phyloP scores from a whole-genome alignment of 2,797 vertebrate species.

The Epinephelus awoara region DNA sequence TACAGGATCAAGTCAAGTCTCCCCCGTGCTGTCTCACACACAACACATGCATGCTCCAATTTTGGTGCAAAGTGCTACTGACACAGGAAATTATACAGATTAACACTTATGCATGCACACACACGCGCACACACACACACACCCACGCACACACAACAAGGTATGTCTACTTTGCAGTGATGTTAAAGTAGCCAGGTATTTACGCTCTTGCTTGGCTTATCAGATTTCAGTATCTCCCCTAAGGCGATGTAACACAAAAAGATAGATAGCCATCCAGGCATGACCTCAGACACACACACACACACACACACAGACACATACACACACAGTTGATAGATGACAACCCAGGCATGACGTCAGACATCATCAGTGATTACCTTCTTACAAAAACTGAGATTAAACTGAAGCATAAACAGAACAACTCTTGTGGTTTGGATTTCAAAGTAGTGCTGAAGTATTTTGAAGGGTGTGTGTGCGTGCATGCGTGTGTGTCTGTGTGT shows the following conservation, averaged over 20 bases:
- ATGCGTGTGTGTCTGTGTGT: background rate
- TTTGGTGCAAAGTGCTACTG: constrained; percentile 38
- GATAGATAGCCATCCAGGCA: constrained; percentile 84
- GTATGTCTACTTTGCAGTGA: constrained; percentile 71
- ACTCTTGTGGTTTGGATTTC: constrained; percentile 17
- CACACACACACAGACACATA: constrained; percentile 40
- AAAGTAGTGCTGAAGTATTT: background rate
- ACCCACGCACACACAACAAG: constrained; percentile 44
- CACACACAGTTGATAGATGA: constrained; percentile 37
- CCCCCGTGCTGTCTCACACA: constrained; percentile 19
- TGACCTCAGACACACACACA: constrained; percentile 79
- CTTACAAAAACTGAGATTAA: constrained; percentile 40
- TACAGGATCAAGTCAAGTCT: constrained; percentile 43
- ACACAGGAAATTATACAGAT: constrained; percentile 36
- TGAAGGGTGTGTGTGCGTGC: background rate
- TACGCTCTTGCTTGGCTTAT: constrained; percentile 81
- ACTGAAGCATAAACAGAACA: constrained; percentile 15
- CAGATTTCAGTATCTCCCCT: constrained; percentile 83
- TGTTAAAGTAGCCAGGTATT: constrained; percentile 83
- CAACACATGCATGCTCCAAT: constrained; percentile 2
- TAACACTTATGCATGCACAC: constrained; percentile 17
- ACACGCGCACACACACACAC: constrained; percentile 18
- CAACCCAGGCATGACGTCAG: constrained; percentile 56
- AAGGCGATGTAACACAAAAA: constrained; percentile 82
- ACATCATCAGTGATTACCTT: constrained; percentile 51